Base-by-base conservation (phyloP, 2,113 vertebrate genomes). In the Rhombomys opimus region DNA sequence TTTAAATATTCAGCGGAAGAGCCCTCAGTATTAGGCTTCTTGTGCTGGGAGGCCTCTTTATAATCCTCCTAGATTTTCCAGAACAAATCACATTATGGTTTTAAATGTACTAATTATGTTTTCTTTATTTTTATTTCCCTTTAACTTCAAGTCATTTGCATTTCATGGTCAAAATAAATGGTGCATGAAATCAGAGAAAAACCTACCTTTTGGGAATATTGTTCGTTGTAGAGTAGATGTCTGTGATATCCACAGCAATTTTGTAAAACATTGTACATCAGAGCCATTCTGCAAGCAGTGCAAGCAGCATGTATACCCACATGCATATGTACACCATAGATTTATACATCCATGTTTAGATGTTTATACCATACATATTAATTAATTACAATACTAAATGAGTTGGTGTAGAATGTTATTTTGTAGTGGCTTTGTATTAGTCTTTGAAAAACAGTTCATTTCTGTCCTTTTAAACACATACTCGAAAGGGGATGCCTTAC, bases 211-310 rank as follows among this genome's bases (percentile, higher is more conserved):
- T 54, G 75, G 8, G 72, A 77, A 77, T 38, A 80, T 87, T 68
- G 22, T 20, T 91, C 32, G 61, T 59, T 97, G 30, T 92, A 94
- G 98, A 97, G 96, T 72, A 95, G 75, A 52, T 95, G 73, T 75
- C 94, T 98, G 87, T 96, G 90, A 96, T 96, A 96, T 75, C 94
- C 15, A 35, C 73, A 80, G 75, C 82, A 96, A 94, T 95, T 82
- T 90, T 87, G 38, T 35, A 87, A 1, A 17, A 3, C 94, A 93
- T 89, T 54, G 61, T 80, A 96, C 82, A 95, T 78, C 46, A 75
- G 46, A 89, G n/a, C 61, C 54, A 17, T 91, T 94, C 68, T 87
- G 65, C 32, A 94, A 92, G 91, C 77, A 76, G 20, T 50, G 30
- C 59, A 65, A n/a, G 15, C 81, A 23, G 6, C 11, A 57, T 12